Evolutionary conservation across 2,888 invertebrate species (phyloP), one percentile per base, ranked within the genome.

Genomic region (Hipparchia semele): DNA sequence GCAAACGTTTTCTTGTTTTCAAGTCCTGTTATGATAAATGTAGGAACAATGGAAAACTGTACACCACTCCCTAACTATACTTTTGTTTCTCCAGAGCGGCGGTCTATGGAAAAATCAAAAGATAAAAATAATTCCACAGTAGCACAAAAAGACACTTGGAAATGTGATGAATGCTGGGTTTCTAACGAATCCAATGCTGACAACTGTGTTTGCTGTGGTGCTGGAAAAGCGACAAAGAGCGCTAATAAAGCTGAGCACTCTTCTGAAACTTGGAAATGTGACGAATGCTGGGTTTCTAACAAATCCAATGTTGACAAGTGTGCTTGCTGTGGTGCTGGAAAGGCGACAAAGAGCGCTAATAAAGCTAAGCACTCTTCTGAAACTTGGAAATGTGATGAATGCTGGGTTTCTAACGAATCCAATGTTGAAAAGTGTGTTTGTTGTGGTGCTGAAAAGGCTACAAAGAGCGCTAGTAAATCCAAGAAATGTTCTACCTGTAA

Each of bases 181-280:
- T 71, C 73, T n/a, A 89, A 90, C 74, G 83, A 86, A 72, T 54
- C 77, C 2, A 79, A 80, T 53, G 77, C 79, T n/a, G 86, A 87
- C 45, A 83, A 83, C 61, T 89, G 89, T 77, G 81, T 81, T 6
- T 86, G 86, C 60, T 91, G 90, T 79, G 87, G 87, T 3, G 80
- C 76, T 9, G 83, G 83, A 60, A 82, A 79, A 53, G 80, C 82
- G 6, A 13, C 70, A 2, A 74, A 70, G 10, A 59, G 71, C 61
- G 67, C 62, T 9, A 68, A 71, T 33, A 76, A 75, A 10, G 12
- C 66, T 0, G 54, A 74, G 10, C 84, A 83, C 75, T 89, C 88
- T 75, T 74, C 80, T 2, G 75, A 75, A 81, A 83, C 85, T 62
- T 87, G 86, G 87, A 78, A 82, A 73, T 88, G 88, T 76, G 64